Conservation (phyloP, 2,113 vertebrate species). For the Picathartes gymnocephalus region DNA sequence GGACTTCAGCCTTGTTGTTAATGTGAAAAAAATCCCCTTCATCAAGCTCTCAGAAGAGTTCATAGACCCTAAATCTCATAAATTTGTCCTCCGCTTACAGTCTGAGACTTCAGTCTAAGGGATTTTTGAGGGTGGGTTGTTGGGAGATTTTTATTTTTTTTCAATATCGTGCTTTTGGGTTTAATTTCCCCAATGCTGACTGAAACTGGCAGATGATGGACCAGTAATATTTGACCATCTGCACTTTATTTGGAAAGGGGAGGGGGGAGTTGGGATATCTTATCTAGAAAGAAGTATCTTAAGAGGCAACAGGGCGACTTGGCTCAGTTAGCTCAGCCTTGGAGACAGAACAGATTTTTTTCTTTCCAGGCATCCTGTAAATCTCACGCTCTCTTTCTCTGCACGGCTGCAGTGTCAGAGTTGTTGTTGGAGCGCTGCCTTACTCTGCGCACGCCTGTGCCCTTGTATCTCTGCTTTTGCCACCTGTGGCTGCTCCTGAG, state of each 20-base stretch:
- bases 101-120: constrained; percentile 78
- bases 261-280: neutral
- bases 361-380: neutral
- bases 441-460: fast-evolving
- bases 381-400: neutral
- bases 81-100: constrained; percentile 77
- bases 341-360: constrained; percentile 20
- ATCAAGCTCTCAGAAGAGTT: constrained; percentile 80
- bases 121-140: constrained; percentile 38
- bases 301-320: constrained; percentile 41
- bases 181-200: constrained; percentile 58
- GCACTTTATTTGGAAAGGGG: constrained; percentile 75
- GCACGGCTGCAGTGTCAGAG: neutral
- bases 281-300: constrained; percentile 52
- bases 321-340: constrained; percentile 40
- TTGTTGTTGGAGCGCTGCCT: constrained; percentile 41
- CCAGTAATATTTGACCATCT: constrained; percentile 72
- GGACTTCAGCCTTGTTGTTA: constrained; percentile 80
- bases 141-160: neutral
- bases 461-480: neutral
- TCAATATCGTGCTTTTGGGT: constrained; percentile 47
- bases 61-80: constrained; percentile 81
- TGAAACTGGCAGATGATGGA: constrained; percentile 69
- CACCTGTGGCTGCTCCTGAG: neutral
- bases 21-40: constrained; percentile 81